Conservation (phyloP, 2,113 vertebrate species). For the Dunckerocampus dactyliophorus region DNA sequence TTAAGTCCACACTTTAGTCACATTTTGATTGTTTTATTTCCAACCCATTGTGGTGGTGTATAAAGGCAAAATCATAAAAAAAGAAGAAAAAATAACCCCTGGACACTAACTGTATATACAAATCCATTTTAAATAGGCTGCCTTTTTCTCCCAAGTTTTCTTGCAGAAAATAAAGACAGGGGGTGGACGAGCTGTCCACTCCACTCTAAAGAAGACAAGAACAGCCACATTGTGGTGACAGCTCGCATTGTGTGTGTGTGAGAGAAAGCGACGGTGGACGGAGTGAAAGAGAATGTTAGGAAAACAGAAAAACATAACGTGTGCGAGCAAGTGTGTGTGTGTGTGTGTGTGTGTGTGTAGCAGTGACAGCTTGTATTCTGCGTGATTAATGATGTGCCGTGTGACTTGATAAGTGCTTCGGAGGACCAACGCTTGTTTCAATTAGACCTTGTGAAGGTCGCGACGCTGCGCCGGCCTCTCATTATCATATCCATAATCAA, state of each 20-base stretch:
- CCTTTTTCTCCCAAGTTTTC: conserved; percentile 59
- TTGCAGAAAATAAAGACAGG: conserved; percentile 63
- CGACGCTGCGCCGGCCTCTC: conserved; percentile 94
- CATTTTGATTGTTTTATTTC: not conserved
- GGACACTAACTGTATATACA: conserved; percentile 1
- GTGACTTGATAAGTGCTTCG: conserved; percentile 99
- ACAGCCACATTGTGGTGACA: conserved; percentile 92
- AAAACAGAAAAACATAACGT: conserved; percentile 51
- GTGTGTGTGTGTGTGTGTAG: conserved; percentile 38
- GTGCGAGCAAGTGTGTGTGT: conserved; percentile 18
- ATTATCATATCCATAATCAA: conserved; percentile 92
- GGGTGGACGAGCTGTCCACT: conserved; percentile 75
- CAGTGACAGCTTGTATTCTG: conserved; percentile 84
- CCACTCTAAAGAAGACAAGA: conserved; percentile 90
- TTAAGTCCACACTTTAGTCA: no score
- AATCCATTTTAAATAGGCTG: conserved; percentile 52
- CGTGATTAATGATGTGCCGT: conserved; percentile 99
- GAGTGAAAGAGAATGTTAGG: conserved; percentile 35
- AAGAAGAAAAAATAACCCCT: not conserved
- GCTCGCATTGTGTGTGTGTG: conserved; percentile 72
- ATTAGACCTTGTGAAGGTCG: conserved; percentile 99
- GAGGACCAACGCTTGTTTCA: conserved; percentile 99
- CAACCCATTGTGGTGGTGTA: not conserved
- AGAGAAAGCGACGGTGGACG: conserved; percentile 11
- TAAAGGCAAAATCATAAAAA: not conserved